Evolutionary conservation across 2,888 invertebrate species (phyloP).

Genomic region (Chaitophorus viminalis): DNA sequence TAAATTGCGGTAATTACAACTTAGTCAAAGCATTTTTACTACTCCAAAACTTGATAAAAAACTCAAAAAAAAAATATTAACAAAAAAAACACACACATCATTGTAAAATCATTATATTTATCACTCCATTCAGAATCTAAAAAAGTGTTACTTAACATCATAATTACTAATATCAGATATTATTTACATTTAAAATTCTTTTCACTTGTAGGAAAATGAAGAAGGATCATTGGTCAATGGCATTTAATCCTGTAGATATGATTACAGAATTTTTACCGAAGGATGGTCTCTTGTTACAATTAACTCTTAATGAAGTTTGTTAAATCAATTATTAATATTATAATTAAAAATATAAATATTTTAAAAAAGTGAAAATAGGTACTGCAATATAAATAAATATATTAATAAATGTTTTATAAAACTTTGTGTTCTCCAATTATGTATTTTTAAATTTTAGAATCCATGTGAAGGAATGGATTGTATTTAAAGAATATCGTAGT

Average conservation of each 20-base stretch:
- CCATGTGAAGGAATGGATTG: neutral
- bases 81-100: too few relatives aligned
- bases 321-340: neutral
- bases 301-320: slow-evolving; percentile 34
- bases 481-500: neutral
- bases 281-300: slow-evolving; percentile 47
- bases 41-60: too few relatives aligned
- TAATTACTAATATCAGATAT: neutral
- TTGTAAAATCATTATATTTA: too few relatives aligned
- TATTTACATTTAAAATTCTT: neutral
- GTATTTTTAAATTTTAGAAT: neutral
- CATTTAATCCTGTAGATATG: slow-evolving; percentile 51
- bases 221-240: slow-evolving; percentile 40
- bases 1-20: too few relatives aligned
- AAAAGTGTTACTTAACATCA: neutral
- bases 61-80: too few relatives aligned
- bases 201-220: slow-evolving; percentile 33
- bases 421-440: neutral
- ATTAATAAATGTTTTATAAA: too few relatives aligned
- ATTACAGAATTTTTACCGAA: slow-evolving; percentile 43
- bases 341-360: neutral
- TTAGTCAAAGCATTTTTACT: too few relatives aligned
- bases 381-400: neutral
- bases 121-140: too few relatives aligned
- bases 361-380: too few relatives aligned